These are phyloP conservation scores for Drosophila ezoana DNA, from an alignment of 2,888 invertebrate species.

Conservation along the genomic window DNA sequence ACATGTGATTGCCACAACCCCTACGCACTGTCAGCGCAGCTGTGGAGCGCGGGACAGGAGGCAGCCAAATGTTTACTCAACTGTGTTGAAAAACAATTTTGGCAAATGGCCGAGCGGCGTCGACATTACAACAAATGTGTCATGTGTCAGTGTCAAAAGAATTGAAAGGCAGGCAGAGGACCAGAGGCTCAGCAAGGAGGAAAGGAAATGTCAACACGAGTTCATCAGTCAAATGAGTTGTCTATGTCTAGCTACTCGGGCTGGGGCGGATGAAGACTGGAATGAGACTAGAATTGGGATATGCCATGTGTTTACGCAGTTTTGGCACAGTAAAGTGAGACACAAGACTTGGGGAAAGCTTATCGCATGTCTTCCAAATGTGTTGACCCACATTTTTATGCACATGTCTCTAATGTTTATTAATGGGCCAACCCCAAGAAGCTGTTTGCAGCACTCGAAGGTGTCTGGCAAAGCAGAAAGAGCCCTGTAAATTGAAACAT, in stretches of 20 bases:
- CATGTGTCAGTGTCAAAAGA: constrained; percentile 82
- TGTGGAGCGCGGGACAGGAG: constrained; percentile 14
- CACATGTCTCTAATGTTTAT: constrained; percentile 72
- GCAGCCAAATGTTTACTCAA: constrained; percentile 81
- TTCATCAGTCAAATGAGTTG: constrained; percentile 84
- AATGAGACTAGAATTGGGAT: background rate
- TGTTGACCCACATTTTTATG: constrained; percentile 71
- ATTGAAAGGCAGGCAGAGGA: constrained; percentile 54
- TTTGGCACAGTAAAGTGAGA: constrained; percentile 53
- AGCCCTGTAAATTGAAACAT: constrained; percentile 60
- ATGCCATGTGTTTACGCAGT: constrained; percentile 60
- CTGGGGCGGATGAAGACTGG: background rate
- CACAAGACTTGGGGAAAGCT: constrained; percentile 26
- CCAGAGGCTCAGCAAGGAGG: constrained; percentile 38
- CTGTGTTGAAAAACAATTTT: constrained; percentile 83
- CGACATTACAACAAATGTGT: constrained; percentile 72
- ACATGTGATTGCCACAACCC: constrained; percentile 43
- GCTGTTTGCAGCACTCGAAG: constrained; percentile 40
- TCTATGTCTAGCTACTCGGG: constrained; percentile 56
- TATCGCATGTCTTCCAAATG: constrained; percentile 37
- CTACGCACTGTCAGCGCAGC: background rate
- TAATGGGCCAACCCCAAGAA: constrained; percentile 49
- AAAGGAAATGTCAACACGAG: constrained; percentile 80
- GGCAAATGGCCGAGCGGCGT: constrained; percentile 76
- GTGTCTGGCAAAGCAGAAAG: constrained; percentile 16